Evolutionary conservation across 2,797 vertebrate species (phyloP).

Genomic region (Rhinogobio ventralis): DNA sequence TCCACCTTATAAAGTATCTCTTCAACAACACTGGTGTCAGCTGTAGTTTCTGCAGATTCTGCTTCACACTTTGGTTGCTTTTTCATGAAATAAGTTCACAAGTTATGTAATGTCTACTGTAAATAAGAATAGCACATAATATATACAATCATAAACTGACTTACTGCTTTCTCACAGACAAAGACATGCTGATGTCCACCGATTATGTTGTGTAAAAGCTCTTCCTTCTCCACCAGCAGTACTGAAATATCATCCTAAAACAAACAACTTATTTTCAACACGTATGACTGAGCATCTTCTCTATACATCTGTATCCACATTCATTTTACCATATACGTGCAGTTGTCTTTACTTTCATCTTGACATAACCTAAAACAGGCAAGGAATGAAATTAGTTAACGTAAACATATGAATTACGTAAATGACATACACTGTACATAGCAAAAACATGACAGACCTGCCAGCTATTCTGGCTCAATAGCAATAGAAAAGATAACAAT

Average conservation of each 20-base stretch:
- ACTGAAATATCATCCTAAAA: constrained; percentile 40
- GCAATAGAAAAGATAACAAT: not conserved
- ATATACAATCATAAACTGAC: constrained; percentile 53
- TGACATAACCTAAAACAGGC: constrained; percentile 17
- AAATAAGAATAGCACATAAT: not conserved
- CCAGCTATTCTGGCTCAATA: not conserved
- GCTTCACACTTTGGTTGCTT: constrained; percentile 50
- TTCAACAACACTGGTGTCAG: constrained; percentile 63
- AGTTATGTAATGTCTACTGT: not conserved
- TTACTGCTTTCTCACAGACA: constrained; percentile 87
- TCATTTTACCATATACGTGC: constrained; percentile 14
- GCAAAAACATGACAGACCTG: not conserved
- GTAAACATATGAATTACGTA: not conserved
- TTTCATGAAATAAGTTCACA: not conserved
- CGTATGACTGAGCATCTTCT: not conserved
- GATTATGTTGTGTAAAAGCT: constrained; percentile 76
- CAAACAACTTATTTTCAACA: not conserved
- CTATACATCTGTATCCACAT: not conserved
- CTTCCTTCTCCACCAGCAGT: constrained; percentile 79
- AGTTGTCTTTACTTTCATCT: constrained; percentile 32
- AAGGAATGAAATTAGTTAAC: not conserved
- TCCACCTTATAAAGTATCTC: constrained; percentile 49
- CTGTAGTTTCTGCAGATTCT: constrained; percentile 65
- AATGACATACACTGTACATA: not conserved
- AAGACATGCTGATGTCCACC: constrained; percentile 74